Percentiles rank a stretch among this genome's conserved stretches.
phyloP scores from a whole-genome alignment of 2,113 vertebrate species.

The Nibea albiflora region DNA sequence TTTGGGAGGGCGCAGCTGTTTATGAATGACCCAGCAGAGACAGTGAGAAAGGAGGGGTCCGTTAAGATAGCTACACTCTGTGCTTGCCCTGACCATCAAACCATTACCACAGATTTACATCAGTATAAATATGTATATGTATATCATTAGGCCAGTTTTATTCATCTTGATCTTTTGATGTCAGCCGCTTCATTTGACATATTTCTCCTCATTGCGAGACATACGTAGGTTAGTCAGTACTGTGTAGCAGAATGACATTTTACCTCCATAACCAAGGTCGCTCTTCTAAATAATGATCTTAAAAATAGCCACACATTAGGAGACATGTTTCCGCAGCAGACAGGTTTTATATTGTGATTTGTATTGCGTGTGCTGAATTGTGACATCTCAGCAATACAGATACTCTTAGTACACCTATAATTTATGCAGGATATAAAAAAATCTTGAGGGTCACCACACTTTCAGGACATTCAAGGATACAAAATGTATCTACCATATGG shows the following conservation, averaged over 20 bases:
- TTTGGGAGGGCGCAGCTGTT: constrained; percentile 24
- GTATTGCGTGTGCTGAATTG: not conserved
- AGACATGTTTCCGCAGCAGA: not conserved
- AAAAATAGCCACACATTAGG: not conserved
- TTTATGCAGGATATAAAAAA: constrained; percentile 12
- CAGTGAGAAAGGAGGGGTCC: constrained; percentile 10
- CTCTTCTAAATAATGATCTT: not conserved
- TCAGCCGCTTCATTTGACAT: not conserved
- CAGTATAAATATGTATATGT: not conserved
- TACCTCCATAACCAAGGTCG: not conserved
- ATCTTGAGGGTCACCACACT: not conserved
- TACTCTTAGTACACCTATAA: not conserved
- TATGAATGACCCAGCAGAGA: constrained; percentile 31
- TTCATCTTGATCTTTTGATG: not conserved
- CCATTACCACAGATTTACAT: not conserved
- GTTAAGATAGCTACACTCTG: constrained; percentile 18
- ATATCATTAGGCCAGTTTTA: not conserved
- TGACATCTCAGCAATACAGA: not conserved
- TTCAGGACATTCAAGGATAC: constrained; percentile 9
- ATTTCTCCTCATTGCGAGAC: not conserved
- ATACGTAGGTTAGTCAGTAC: not conserved
- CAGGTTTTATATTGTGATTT: not conserved
- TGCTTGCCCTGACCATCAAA: not conserved
- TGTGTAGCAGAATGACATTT: not conserved
- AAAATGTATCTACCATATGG: constrained; percentile 11